Percentiles rank a stretch among this genome's conserved stretches.
Evolutionary conservation across 2,797 vertebrate species (phyloP).

Genomic region (Heliangelus exortis): DNA sequence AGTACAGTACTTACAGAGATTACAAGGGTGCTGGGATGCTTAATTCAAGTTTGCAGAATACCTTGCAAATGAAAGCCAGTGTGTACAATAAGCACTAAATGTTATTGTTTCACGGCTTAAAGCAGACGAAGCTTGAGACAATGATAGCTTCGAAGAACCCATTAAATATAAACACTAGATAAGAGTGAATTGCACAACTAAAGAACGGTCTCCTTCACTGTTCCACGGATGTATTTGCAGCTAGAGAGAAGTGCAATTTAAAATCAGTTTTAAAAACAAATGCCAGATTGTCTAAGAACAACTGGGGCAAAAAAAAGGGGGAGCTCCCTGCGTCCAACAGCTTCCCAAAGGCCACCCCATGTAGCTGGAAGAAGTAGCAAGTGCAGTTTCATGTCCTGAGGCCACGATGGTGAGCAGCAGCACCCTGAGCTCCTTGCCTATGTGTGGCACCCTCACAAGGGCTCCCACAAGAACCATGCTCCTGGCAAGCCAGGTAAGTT

Average conservation of each 20-base stretch:
- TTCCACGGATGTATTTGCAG: neutral
- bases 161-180: constrained; percentile 29
- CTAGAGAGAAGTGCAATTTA: neutral
- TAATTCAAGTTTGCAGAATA: constrained; percentile 30
- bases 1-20: neutral
- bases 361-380: neutral
- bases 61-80: constrained; percentile 23
- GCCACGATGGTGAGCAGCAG: neutral
- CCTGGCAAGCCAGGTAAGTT: neutral
- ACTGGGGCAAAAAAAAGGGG: neutral
- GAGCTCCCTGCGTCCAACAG: neutral
- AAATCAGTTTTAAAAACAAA: neutral
- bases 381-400: rapidly evolving
- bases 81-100: constrained; percentile 8
- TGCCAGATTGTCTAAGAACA: neutral
- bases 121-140: constrained; percentile 11
- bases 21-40: neutral
- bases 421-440: neutral
- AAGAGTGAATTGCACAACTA: constrained; percentile 2
- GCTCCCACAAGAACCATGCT: rapidly evolving
- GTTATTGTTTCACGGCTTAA: constrained; percentile 32
- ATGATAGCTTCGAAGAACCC: constrained; percentile 24
- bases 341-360: neutral
- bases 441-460: neutral
- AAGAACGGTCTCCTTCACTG: neutral